Evolutionary conservation across 2,888 invertebrate species (phyloP), one percentile per base, ranked within the genome.

Genomic region (Drosophila subquinaria): DNA sequence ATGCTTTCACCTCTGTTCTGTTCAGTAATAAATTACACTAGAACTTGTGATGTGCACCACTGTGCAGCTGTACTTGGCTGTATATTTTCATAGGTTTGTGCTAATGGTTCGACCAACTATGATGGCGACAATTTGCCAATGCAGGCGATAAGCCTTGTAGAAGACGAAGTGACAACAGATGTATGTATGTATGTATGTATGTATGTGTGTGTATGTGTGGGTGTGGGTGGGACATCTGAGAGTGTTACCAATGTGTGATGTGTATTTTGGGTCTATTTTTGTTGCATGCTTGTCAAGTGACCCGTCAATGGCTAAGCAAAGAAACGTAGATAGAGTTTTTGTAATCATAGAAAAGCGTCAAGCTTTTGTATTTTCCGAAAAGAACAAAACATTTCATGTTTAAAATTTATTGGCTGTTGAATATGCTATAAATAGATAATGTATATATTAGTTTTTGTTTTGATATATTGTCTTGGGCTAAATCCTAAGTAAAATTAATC

Each of bases 101-200:
- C 47, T 61, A 40, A 40, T 65, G 65, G 67, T 50, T 60, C 45
- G 67, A 42, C 81, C 71, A 56, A 43, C 76, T 79, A 89, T 79
- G 79, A 82, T 70, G 85, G 88, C 88, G 84, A 84, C 90, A 84
- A 84, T 84, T 89, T 89, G 89, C 82, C 89, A 84, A 84, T 84
- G 88, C 85, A 79, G 59, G 89, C 65, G 84, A 89, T 84, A 84
- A 84, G 88, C 73, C 69, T 62, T 38, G 48, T 59, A 23, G 59
- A 33, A 59, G 69, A 33, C n/a, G 51, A 15, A 48, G 60, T 20
- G 59, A 57, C 51, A 57, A 68, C 60, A 56, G 56, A 11, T 63
- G 59, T 73, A 55, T 42, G 56, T 48, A 42, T 30, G 43, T 50
- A 33, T 47, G 43, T 11, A 38, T 47, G 43, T 11, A 36, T 9